Base-by-base conservation (phyloP, 2,888 invertebrate species). In the Ariolimax columbianus region DNA sequence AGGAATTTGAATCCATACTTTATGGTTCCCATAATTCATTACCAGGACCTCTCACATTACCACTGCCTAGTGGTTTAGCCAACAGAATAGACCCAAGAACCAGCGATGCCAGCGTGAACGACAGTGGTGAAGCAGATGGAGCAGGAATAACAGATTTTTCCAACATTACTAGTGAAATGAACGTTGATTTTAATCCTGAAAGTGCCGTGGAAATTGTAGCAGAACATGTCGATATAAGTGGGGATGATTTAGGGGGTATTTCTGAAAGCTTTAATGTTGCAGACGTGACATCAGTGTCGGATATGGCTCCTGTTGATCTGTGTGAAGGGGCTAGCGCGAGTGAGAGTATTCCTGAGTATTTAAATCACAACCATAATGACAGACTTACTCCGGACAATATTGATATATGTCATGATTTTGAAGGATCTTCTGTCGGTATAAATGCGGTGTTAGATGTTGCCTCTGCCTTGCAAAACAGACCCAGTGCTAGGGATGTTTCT, bases 401-500 rank as follows among this genome's bases (percentile, higher is more conserved):
- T 38, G n/a, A 38, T 11, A 23, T 26, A 14, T 38, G 40, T n/a
- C 14, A 19, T 59, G 26, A n/a, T 59, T 78, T 40, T 38, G 59
- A 14, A 78, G 59, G 9, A 47, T 38, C 38, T 36, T 78, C 59
- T 30, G 40, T 38, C n/a, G 0, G 0, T n/a, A n/a, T 19, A 43
- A 30, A 68, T 47, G 63, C 43, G 47, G 30, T 19, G 43, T 43
- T 43, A 30, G 33, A 30, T 68, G 33, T 7, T 30, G 66, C 40
- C 7, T 66, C 79, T 19, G 63, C 17, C 38, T 36, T 51, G 33
- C 63, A 78, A 63, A 38, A 63, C 38, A 78, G 11, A 38, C 47
- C 40, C 38, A n/a, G 59, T 63, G 78, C 78, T n/a, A 38, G 36
- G 63, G 78, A 78, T 78, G 77, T n/a, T 63, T 38, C 40, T n/a